Evolutionary conservation across 2,888 invertebrate species (phyloP), one percentile per base, ranked within the genome.

Genomic region (Conomelus anceps): DNA sequence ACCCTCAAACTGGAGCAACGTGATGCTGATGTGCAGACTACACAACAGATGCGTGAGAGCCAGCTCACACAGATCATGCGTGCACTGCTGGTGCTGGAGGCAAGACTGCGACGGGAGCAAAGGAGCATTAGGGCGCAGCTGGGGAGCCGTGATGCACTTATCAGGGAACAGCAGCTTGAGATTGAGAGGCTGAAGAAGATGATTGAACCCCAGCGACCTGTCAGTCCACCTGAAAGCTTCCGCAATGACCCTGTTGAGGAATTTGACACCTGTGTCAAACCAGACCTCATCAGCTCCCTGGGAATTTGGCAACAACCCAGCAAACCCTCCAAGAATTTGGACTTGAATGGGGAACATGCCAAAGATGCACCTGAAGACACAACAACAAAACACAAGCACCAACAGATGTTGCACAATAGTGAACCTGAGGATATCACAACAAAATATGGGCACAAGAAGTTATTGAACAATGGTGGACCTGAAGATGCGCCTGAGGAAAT

Each of bases 91-190:
- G 94, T 96, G 84, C 94, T 97, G 88, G 96, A 97, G 93, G 96
- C 96, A 11, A 94, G 96, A 11, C 94, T 97, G 23, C 95, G 95
- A 87, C 95, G 96, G 92, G 97, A 97, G 92, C 96, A 97, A 92
- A 95, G 96, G 91, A 95, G 95, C 92, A 96, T 97, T 91, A 94
- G 95, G 90, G 95, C 95, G 89, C 94, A 96, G 88, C 94, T 97
- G 22, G 94, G 95, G 90, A 96, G 96, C 92, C 96, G 96, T 92
- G 96, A 97, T 92, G 95, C 95, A 92, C 95, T 96, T 87, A 96
- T 96, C 90, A 95, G 95, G 92, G 94, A 95, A 89, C 97, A 96
- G 92, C 95, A 95, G 92, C 94, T 95, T 91, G 96, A 96, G 93
- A 96, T 97, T 90, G 94, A 95, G 13, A 95, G 95, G 92, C 93